phyloP scores from a whole-genome alignment of 2,797 vertebrate genomes.

The Scleropages formosus region DNA sequence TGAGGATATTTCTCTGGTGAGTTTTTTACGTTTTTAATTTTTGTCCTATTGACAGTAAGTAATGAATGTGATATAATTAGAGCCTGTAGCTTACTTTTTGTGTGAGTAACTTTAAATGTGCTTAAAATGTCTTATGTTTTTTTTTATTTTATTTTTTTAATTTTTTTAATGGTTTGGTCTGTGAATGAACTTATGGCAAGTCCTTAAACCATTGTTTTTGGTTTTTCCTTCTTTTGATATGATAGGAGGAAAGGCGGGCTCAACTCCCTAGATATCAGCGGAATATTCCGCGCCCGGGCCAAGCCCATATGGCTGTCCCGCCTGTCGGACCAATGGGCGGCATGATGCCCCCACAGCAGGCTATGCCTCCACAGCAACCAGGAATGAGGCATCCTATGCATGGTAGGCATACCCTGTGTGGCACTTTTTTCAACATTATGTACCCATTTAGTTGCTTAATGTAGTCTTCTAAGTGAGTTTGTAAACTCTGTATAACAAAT shows the following conservation, averaged over 20 bases:
- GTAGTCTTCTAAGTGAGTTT: too few species aligned
- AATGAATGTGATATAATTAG: constrained; percentile 57
- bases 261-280: constrained; percentile 93
- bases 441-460: neutral
- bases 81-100: constrained; percentile 44
- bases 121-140: too few species aligned
- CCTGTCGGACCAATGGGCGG: constrained; percentile 82
- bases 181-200: too few species aligned
- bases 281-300: constrained; percentile 84
- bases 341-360: constrained; percentile 81
- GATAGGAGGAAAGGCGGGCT: constrained; percentile 93
- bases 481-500: too few species aligned
- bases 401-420: constrained; percentile 62
- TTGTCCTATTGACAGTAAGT: constrained; percentile 75
- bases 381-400: constrained; percentile 97
- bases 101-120: neutral
- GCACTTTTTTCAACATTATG: neutral
- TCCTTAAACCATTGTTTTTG: constrained; percentile 14
- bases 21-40: constrained; percentile 69
- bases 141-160: too few species aligned
- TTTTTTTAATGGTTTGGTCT: too few species aligned
- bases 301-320: constrained; percentile 80
- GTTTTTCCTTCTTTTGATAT: constrained; percentile 41
- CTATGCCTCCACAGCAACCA: constrained; percentile 69
- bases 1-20: constrained; percentile 99